Conservation (phyloP, 2,888 invertebrate species). For the Cataglyphis albicans region DNA sequence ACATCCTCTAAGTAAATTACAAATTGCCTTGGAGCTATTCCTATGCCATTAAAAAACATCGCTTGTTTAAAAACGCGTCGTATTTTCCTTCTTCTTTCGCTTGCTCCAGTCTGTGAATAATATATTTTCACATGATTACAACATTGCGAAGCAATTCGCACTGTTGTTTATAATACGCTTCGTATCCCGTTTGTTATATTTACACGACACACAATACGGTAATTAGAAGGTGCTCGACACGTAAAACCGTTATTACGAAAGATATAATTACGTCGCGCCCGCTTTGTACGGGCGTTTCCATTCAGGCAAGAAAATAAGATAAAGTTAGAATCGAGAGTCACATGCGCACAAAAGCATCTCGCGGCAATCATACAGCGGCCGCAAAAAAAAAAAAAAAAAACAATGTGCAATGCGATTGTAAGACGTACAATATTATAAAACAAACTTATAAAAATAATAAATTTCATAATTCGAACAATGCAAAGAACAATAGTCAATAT, state of each 20-base stretch:
- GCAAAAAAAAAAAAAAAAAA: neutral
- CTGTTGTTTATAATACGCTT: constrained; percentile 53
- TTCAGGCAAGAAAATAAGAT: constrained; percentile 67
- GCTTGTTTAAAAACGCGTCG: neutral
- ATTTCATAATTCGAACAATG: neutral
- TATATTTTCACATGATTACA: constrained; percentile 30
- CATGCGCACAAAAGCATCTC: constrained; percentile 14
- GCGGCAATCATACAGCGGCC: neutral
- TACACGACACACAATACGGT: constrained; percentile 63
- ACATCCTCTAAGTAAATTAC: neutral
- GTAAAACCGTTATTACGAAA: constrained; percentile 65
- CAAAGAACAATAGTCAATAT: neutral
- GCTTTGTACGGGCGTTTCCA: constrained; percentile 62
- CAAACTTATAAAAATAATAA: neutral
- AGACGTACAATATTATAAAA: constrained; percentile 5
- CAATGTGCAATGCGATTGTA: constrained; percentile 3
- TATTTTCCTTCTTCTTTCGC: constrained; percentile 15
- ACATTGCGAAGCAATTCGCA: constrained; percentile 49
- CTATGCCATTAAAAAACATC: constrained; percentile 28
- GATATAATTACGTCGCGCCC: constrained; percentile 61
- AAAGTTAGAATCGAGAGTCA: constrained; percentile 62
- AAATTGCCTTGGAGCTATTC: neutral
- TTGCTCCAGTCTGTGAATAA: neutral
- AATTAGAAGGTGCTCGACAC: constrained; percentile 66
- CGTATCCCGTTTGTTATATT: constrained; percentile 42